Conservation (phyloP, 2,113 vertebrate species). For the human (Homo sapiens) region GRCh38 chr6:74861001-74861500, state of each 20-base stretch:
- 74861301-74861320: not conserved
- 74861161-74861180: not conserved
- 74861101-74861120: no score
- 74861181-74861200: not conserved
- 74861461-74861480: no score
- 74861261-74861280: not conserved
- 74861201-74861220: not conserved
- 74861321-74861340: not conserved
- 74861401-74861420: conserved; percentile 31
- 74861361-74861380: not conserved
- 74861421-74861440: not conserved
- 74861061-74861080: no score
- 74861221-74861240: not conserved
- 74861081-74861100: no score
- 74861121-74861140: no score
- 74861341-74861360: not conserved
- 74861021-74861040: no score
- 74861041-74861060: no score
- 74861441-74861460: not conserved
- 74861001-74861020: no score
- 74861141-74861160: no score
- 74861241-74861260: not conserved
- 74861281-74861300: not conserved
- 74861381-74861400: conserved; percentile 10
- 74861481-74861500: no score